Evolutionary conservation across 2,113 vertebrate species (phyloP).

Genomic region (Oncorhynchus masou): DNA sequence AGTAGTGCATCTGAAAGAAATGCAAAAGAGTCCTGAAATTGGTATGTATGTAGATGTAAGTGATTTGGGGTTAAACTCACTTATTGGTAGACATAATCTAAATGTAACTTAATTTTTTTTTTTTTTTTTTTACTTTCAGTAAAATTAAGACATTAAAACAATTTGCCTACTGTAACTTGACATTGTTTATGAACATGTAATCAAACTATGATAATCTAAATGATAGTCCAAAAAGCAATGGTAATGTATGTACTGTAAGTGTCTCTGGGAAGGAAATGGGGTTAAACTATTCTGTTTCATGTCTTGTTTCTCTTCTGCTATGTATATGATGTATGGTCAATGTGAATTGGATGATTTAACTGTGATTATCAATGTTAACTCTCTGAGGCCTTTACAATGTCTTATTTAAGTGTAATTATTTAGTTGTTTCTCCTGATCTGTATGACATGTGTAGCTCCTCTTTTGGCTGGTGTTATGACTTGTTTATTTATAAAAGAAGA

Average conservation of each 20-base stretch:
- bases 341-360: slow-evolving; percentile 41
- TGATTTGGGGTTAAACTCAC: no score
- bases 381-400: slow-evolving; percentile 65
- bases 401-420: slow-evolving; percentile 44
- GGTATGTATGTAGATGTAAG: no score
- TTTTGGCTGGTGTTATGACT: slow-evolving; percentile 19
- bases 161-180: no score
- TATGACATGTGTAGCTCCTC: slow-evolving; percentile 41
- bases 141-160: no score
- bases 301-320: slow-evolving; percentile 22
- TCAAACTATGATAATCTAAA: no score
- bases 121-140: no score
- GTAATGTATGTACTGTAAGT: not conserved
- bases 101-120: no score
- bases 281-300: slow-evolving; percentile 22
- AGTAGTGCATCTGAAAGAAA: no score
- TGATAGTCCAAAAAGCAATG: no score
- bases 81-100: no score
- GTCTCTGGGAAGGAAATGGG: not conserved
- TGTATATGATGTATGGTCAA: slow-evolving; percentile 20
- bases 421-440: slow-evolving; percentile 21
- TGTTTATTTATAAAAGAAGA: slow-evolving; percentile 63
- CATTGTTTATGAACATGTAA: no score
- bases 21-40: no score
- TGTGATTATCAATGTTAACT: slow-evolving; percentile 56